Base-by-base conservation (phyloP, 1,140 invertebrate genomes). In the Charaxes varanes region DNA sequence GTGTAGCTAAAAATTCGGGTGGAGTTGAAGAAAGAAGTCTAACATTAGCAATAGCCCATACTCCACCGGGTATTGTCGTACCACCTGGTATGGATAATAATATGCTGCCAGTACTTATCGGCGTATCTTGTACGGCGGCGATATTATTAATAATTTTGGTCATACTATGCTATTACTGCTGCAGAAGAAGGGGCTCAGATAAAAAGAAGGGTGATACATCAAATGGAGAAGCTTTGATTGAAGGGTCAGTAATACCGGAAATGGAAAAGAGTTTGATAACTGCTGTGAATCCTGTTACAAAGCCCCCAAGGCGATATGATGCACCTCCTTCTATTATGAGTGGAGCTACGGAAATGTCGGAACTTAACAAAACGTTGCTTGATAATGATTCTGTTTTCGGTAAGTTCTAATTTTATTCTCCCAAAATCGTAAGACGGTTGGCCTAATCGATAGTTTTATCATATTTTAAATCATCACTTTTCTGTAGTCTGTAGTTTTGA, bases 1-100 rank as follows among this genome's bases (percentile, higher is more conserved):
- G 96, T 57, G 86, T 92, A 3, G 95, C 94, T 0, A 91, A 90
- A 37, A 98, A 96, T 76, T 87, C 89, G 0, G 95, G 93, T 1
- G 96, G 96, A 0, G 88, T 90, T 4, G 91, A 92, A 19, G 91
- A 93, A 59, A 88, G 85, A 38, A 94, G 88, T 68, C 76, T 96
- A 0, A 90, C 88, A 0, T 69, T 96, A 10, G 67, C 84, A 4
- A 86, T 94, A 0, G 72, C 84, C 6, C 72, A 68, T 43, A 59
- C 49, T 7, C 52, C 74, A n/a, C 69, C 76, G 2, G 82, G 86
- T 0, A 76, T 86, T 6, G 53, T 84, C 2, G 56, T 70, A 0
- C 68, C 84, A 13, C 76, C 77, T 13, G 77, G 83, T 0, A 82
- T 85, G 47, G 61, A 74, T 8, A 77, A 65, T 19, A 72, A 80